A percentile compares a stretch with the other conserved stretches of the same genome.
Conservation (phyloP, 2,797 vertebrate genomes). For the Mormyrus proboscirostris region DNA sequence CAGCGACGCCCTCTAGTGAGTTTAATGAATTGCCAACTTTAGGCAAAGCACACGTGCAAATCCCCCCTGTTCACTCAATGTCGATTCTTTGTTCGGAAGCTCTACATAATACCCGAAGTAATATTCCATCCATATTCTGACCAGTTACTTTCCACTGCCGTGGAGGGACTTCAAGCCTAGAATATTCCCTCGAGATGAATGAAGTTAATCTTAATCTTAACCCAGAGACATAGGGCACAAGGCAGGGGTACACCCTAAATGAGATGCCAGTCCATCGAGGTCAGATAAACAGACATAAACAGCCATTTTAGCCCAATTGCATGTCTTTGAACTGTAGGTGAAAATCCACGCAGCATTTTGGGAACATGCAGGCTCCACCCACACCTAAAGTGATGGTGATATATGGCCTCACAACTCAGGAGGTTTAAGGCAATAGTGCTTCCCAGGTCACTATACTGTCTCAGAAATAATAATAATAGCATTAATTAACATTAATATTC, state of each 20-base stretch:
- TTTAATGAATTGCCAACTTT: neutral
- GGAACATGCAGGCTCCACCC: neutral
- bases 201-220: neutral
- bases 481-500: neutral
- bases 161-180: neutral
- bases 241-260: neutral
- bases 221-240: neutral
- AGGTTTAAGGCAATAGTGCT: neutral
- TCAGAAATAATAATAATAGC: neutral
- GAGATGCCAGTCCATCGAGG: neutral
- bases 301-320: neutral
- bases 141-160: neutral
- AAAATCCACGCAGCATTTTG: neutral
- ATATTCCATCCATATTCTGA: neutral
- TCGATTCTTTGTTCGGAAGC: neutral
- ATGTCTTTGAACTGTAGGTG: neutral
- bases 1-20: slow-evolving; percentile 15
- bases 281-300: neutral
- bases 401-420: neutral
- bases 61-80: neutral
- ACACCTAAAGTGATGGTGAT: neutral
- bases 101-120: neutral
- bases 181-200: neutral
- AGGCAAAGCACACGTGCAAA: neutral
- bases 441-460: neutral